Base-by-base conservation (phyloP, 2,113 vertebrate genomes). In the Leptobrachium leishanense region DNA sequence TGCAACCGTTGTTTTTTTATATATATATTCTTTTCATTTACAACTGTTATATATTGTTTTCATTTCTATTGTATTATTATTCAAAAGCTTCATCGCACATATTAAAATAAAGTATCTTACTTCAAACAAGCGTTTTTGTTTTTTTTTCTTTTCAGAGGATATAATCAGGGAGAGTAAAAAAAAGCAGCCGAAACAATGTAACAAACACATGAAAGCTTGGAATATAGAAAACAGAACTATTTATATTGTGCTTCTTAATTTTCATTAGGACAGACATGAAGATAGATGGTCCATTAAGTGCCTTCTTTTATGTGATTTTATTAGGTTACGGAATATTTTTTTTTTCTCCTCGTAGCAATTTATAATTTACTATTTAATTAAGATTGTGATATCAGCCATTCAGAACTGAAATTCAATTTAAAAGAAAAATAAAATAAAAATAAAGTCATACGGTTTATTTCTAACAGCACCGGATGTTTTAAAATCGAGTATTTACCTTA, bases 81-180 rank as follows among this genome's bases (percentile, higher is more conserved):
- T 90, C 89, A 90, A 91, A 77, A 88, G 86, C 86, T 88, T 90
- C 88, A 85, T 88, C 88, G 82, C 79, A 84, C 85, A 88, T 89
- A 91, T 90, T 92, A 89, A 89, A 92, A 92, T 90, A 90, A 91
- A 91, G 85, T 87, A 89, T 91, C 87, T 88, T 87, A 83, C 83
- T 89, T 88, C 86, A 90, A 88, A 87, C 83, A 90, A 89, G 80
- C 81, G 75, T 86, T 31, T 31, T 31, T 31, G 0, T 31, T 31
- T 1, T 31, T 31, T 31, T 31, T 31, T 31, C 20, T 31, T 31
- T 87, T 82, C 81, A 83, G 84, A 84, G 81, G 86, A 85, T 79
- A 82, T 77, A 86, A 86, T 87, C 86, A 86, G 84, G 85, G 20
- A 31, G 20, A 31, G 20, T 31, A 31, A 31, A 31, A 82, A 68